phyloP scores from a whole-genome alignment of 2,888 invertebrate species.

The Drosophila pegasa region DNA sequence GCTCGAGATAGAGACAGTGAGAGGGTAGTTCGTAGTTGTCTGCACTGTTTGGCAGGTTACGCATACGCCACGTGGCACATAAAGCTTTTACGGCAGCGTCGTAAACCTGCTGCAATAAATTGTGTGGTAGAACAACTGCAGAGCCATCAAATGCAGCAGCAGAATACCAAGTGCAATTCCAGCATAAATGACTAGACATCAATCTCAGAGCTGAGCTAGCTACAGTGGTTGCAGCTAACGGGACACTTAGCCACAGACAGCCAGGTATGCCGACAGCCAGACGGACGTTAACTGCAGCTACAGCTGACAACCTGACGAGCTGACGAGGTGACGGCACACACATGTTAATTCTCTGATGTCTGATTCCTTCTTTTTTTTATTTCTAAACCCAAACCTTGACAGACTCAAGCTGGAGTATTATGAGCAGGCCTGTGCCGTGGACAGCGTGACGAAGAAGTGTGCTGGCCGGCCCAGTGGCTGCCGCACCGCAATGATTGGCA shows the following conservation, averaged over 20 bases:
- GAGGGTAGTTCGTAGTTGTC: constrained; percentile 32
- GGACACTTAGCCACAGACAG: constrained; percentile 49
- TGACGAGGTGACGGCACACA: constrained; percentile 29
- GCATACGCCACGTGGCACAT: constrained; percentile 42
- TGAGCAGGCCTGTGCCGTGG: constrained; percentile 96
- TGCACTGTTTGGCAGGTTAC: constrained; percentile 39
- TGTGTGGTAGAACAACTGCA: constrained; percentile 56
- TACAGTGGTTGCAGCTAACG: constrained; percentile 60
- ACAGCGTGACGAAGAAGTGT: constrained; percentile 95
- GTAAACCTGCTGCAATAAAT: constrained; percentile 66
- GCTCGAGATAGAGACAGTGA: too few species aligned
- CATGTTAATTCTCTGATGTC: constrained; percentile 28
- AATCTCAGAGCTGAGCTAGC: constrained; percentile 60
- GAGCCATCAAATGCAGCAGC: constrained; percentile 71
- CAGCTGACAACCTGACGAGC: constrained; percentile 19
- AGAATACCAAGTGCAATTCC: constrained; percentile 62
- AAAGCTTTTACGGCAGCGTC: constrained; percentile 34
- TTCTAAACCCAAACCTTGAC: constrained; percentile 21
- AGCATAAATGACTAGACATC: constrained; percentile 73
- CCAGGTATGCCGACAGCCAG: constrained; percentile 4
- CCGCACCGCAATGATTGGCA: constrained; percentile 93
- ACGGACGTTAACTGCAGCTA: constrained; percentile 38
- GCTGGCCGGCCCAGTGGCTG: constrained; percentile 94
- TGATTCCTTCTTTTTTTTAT: neutral
- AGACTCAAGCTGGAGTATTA: constrained; percentile 93